A percentile compares a stretch with the other conserved stretches of the same genome.
These are phyloP conservation scores for Aporophyla lueneburgensis DNA, from an alignment of 2,888 invertebrate species.

Conservation along the genomic window DNA sequence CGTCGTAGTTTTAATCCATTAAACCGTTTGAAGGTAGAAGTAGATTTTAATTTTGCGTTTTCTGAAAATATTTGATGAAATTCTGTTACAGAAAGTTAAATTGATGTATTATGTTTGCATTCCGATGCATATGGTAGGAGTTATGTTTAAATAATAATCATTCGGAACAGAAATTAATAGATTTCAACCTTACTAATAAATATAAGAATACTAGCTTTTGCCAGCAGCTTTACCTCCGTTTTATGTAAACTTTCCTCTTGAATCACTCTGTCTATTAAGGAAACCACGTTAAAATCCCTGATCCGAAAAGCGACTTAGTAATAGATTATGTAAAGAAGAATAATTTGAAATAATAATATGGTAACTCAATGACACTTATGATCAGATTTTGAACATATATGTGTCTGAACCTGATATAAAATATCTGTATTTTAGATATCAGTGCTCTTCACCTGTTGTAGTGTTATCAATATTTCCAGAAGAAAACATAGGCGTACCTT, in stretches of 20 bases:
- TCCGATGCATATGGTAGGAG: background rate
- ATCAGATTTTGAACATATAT: background rate
- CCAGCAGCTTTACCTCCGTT: too few relatives aligned
- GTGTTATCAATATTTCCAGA: background rate
- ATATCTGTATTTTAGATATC: background rate
- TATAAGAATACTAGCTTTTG: too few relatives aligned
- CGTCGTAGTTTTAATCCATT: constrained; percentile 10
- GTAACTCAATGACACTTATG: too few relatives aligned
- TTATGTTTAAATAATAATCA: background rate
- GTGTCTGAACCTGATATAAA: background rate
- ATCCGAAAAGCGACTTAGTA: too few relatives aligned
- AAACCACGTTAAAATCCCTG: too few relatives aligned
- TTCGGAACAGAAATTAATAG: background rate
- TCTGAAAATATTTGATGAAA: background rate
- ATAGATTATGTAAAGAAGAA: too few relatives aligned
- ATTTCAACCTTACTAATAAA: background rate
- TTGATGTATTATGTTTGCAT: background rate
- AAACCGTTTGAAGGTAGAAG: background rate
- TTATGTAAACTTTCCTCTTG: too few relatives aligned
- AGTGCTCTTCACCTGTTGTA: background rate
- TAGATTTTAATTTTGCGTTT: background rate
- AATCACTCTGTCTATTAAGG: too few relatives aligned
- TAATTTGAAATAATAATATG: too few relatives aligned
- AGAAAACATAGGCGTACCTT: background rate
- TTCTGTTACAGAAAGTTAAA: background rate